phyloP scores from a whole-genome alignment of 2,888 invertebrate genomes.

The Dasypolia templi region DNA sequence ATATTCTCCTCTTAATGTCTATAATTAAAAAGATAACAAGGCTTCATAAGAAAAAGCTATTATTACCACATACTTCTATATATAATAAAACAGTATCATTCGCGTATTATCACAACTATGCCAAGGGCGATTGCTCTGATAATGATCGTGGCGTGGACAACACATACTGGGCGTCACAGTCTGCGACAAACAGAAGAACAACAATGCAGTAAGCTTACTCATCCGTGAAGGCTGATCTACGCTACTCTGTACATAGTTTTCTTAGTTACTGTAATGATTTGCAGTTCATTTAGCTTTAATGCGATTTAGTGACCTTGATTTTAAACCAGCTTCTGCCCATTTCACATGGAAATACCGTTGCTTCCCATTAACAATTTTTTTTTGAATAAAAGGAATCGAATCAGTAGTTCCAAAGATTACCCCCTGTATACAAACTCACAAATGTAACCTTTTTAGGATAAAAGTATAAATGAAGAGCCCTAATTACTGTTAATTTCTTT shows the following conservation, averaged over 20 bases:
- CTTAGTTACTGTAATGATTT: not conserved
- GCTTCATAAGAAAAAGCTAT: constrained; percentile 37
- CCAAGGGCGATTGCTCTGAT: constrained; percentile 61
- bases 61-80: constrained; percentile 53
- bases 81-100: constrained; percentile 59
- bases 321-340: too few relatives aligned
- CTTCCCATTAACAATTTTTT: too few relatives aligned
- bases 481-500: not conserved
- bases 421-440: too few relatives aligned
- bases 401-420: too few relatives aligned
- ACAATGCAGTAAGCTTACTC: constrained; percentile 23
- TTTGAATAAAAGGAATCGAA: too few relatives aligned
- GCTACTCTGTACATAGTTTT: not conserved
- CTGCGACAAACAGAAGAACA: constrained; percentile 22
- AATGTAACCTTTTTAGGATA: too few relatives aligned
- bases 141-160: constrained; percentile 56
- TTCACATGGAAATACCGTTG: too few relatives aligned
- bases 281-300: too few relatives aligned
- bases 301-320: too few relatives aligned
- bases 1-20: constrained; percentile 10
- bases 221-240: constrained; percentile 26
- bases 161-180: constrained; percentile 34
- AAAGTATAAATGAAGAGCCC: too few relatives aligned
- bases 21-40: constrained; percentile 36
- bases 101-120: constrained; percentile 53